A percentile compares a stretch with the other conserved stretches of the same genome.
phyloP scores from a whole-genome alignment of 2,113 vertebrate genomes.

The Glaucomys volans region DNA sequence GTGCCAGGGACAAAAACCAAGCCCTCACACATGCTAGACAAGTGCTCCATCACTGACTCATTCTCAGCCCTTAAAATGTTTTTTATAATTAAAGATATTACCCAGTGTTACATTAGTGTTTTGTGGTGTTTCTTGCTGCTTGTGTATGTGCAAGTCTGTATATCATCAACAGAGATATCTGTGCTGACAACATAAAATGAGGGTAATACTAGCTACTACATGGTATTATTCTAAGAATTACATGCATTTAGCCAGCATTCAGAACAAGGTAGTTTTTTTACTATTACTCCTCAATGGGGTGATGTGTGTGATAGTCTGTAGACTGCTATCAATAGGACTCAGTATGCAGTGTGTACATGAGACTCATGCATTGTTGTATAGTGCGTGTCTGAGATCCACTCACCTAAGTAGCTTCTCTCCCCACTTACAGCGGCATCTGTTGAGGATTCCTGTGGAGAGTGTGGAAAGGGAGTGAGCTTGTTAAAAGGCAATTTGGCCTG shows the following conservation, averaged over 20 bases:
- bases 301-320: neutral
- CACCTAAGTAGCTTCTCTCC: conserved; percentile 89
- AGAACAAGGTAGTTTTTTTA: neutral
- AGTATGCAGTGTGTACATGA: neutral
- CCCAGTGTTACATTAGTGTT: neutral
- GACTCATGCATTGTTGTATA: neutral
- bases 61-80: neutral
- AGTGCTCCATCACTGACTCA: neutral
- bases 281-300: neutral
- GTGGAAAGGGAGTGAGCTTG: neutral
- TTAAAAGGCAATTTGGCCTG: conserved; percentile 29
- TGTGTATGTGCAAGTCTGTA: neutral
- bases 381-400: neutral
- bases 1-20: neutral
- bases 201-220: neutral
- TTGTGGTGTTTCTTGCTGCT: conserved; percentile 23
- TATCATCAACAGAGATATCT: neutral
- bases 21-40: neutral
- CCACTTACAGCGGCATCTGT: conserved; percentile 89
- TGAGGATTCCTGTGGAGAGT: conserved; percentile 87
- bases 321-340: neutral
- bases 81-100: conserved; percentile 24
- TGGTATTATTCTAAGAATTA: neutral
- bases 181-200: conserved; percentile 36
- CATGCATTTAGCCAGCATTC: conserved; percentile 31